phyloP scores from a whole-genome alignment of 2,113 vertebrate genomes.

The Serinus canaria region DNA sequence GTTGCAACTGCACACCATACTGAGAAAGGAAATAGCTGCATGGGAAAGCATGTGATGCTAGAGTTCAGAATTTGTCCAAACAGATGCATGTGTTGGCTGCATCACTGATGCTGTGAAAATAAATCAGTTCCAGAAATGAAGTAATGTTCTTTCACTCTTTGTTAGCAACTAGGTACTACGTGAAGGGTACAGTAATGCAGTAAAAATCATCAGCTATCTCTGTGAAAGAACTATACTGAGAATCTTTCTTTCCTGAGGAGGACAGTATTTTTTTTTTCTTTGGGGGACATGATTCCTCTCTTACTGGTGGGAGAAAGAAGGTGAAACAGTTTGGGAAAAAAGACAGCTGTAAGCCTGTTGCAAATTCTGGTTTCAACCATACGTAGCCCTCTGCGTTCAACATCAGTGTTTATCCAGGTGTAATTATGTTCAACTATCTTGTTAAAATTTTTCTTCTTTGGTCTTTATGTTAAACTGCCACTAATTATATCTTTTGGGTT shows the following conservation, averaged over 20 bases:
- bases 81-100: not conserved
- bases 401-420: not conserved
- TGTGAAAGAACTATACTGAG: not conserved
- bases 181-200: not conserved
- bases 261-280: not conserved
- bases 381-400: not conserved
- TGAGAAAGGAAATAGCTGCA: not conserved
- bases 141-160: not conserved
- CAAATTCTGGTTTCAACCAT: not conserved
- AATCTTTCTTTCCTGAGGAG: not conserved
- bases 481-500: conserved; percentile 26
- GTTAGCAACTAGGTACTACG: not conserved
- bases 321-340: not conserved
- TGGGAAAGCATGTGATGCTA: not conserved
- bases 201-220: not conserved
- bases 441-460: not conserved
- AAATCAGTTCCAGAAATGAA: not conserved
- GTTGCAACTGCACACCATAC: not conserved
- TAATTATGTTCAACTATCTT: not conserved
- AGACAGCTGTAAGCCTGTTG: not conserved
- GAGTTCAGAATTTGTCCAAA: not conserved
- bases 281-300: not conserved
- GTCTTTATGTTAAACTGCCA: conserved; percentile 4
- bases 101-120: not conserved
- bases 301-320: not conserved